Evolutionary conservation across 2,888 invertebrate genomes (phyloP).

Genomic region (Epirrhoe alternata): DNA sequence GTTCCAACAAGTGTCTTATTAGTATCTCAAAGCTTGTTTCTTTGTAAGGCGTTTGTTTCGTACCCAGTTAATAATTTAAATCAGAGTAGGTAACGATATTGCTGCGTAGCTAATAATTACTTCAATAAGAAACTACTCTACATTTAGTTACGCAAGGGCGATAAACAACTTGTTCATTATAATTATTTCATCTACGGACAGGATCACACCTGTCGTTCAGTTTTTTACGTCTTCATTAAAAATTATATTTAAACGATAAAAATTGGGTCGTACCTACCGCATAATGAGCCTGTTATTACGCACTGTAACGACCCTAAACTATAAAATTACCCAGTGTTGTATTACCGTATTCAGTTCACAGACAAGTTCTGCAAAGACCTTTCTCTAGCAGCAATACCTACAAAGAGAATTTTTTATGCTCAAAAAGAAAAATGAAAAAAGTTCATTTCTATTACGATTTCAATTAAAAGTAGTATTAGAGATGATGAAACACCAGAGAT

Average conservation of each 20-base stretch:
- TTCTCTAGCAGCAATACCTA: not conserved
- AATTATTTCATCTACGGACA: slow-evolving; percentile 50
- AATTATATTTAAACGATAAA: slow-evolving; percentile 34
- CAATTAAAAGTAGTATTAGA: slow-evolving; percentile 29
- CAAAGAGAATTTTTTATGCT: too few species aligned
- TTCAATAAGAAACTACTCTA: slow-evolving; percentile 35
- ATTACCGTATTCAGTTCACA: slow-evolving; percentile 42
- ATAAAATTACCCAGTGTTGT: slow-evolving; percentile 49
- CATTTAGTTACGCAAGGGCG: slow-evolving; percentile 40
- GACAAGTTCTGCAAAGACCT: slow-evolving; percentile 5
- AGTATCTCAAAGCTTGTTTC: slow-evolving; percentile 28
- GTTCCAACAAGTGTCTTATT: slow-evolving; percentile 12
- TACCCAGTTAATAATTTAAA: slow-evolving; percentile 30
- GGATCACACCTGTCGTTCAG: slow-evolving; percentile 44
- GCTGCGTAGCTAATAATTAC: slow-evolving; percentile 31
- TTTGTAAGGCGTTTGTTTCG: slow-evolving; percentile 32
- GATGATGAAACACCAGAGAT: slow-evolving; percentile 46
- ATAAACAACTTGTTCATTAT: slow-evolving; percentile 41
- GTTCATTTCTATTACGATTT: too few species aligned
- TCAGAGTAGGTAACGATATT: slow-evolving; percentile 29
- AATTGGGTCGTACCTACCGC: slow-evolving; percentile 48
- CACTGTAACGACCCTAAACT: slow-evolving; percentile 46
- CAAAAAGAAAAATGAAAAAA: too few species aligned
- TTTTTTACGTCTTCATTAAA: slow-evolving; percentile 31
- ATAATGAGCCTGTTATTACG: slow-evolving; percentile 44